phyloP scores from a whole-genome alignment of 2,113 vertebrate genomes.

The Motacilla tschutschensis region DNA sequence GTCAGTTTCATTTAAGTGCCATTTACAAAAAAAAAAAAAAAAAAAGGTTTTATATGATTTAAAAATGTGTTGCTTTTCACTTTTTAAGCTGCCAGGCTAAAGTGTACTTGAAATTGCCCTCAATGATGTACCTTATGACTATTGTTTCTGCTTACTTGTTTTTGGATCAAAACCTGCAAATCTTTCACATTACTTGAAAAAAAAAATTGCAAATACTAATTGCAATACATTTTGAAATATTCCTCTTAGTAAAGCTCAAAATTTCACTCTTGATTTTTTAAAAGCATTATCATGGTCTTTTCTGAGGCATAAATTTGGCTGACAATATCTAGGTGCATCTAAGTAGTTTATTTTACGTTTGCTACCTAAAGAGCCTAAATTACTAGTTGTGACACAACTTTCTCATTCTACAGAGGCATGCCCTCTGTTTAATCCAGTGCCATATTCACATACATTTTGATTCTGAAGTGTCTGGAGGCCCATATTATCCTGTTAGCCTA shows the following conservation, averaged over 20 bases:
- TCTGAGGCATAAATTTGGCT: neutral
- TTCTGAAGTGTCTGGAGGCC: neutral
- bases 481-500: neutral
- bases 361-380: neutral
- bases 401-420: neutral
- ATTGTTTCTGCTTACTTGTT: neutral
- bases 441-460: neutral
- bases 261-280: neutral
- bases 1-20: slow-evolving; percentile 64
- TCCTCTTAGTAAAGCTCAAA: neutral
- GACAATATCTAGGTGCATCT: neutral
- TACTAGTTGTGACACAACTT: neutral
- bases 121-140: neutral
- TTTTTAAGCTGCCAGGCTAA: slow-evolving; percentile 15
- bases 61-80: slow-evolving; percentile 37
- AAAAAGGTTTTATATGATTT: slow-evolving; percentile 28
- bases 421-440: neutral
- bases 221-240: neutral
- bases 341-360: neutral
- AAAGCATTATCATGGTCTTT: neutral
- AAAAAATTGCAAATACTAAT: neutral
- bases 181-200: neutral
- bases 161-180: neutral
- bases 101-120: neutral
- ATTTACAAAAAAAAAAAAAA: slow-evolving; percentile 11